Base-by-base conservation (phyloP, 2,888 invertebrate genomes). In the Baccha elongata region DNA sequence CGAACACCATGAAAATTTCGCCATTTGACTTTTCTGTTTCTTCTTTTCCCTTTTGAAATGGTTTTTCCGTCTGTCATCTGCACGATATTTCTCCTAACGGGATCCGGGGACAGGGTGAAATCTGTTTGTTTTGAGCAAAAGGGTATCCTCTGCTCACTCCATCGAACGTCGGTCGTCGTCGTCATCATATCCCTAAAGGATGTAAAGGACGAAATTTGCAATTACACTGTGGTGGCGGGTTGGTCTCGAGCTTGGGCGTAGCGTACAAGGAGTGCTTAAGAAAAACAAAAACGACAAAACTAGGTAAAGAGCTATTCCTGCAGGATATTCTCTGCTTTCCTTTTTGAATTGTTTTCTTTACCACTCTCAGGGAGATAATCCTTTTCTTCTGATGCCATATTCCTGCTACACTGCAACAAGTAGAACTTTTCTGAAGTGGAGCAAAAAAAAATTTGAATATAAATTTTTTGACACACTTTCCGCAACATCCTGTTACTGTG, bases 251-350 rank as follows among this genome's bases (percentile, higher is more conserved):
- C 7, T 40, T 0, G 6, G 23, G n/a, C 29, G 17, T n/a, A n/a
- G n/a, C n/a, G n/a, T n/a, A n/a, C 80, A 83, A 72, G 60, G 65
- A 46, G 67, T 60, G 26, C 67, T 58, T n/a, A 81, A 72, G 60
- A 26, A 83, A 55, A 76, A 64, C 55, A 76, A 62, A 67, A 52
- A 19, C 42, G 32, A 58, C 55, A 17, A 73, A 83, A 73, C 58
- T 83, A 50, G 78, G 78, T 83, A 78, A 83, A 73, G 78, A 83
- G 68, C 78, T 64, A 76, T 67, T 83, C 78, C 83, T 78, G 78
- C 29, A 78, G 83, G 78, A 68, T 78, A 64, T 73, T 76, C 64
- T 68, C 68, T 76, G 67, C 44, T 72, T 48, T 83, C 44, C 58
- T 65, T 68, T 64, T 62, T 60, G 50, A 76, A 72, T 76, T 72